Conservation (phyloP, 2,888 invertebrate genomes). For the Actias luna region DNA sequence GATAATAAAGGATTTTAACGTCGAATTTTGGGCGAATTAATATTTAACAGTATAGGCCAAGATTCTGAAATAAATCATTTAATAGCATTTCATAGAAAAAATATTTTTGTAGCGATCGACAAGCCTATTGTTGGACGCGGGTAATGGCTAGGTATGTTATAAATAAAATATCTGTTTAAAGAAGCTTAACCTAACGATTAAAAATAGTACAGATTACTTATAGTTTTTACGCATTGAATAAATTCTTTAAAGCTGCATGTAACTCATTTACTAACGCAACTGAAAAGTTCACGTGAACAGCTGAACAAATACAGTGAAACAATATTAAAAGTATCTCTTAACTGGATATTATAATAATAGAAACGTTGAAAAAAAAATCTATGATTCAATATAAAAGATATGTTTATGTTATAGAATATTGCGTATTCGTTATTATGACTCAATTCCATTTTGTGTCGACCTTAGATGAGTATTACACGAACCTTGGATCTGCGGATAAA, state of each 20-base stretch:
- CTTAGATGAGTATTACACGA: background rate
- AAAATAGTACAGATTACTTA: background rate
- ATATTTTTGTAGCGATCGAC: too few species aligned
- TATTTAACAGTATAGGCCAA: too few species aligned
- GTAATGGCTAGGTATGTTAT: too few species aligned
- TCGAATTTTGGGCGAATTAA: too few species aligned
- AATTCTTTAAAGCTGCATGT: background rate
- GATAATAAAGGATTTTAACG: too few species aligned
- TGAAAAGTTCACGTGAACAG: background rate
- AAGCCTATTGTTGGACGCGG: too few species aligned
- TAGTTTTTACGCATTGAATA: background rate
- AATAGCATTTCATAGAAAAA: too few species aligned
- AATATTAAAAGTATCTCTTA: background rate
- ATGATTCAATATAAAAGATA: conserved; percentile 5
- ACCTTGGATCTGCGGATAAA: conserved; percentile 2
- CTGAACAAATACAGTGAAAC: background rate
- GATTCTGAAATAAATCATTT: too few species aligned
- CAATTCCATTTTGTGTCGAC: background rate
- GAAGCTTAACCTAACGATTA: too few species aligned
- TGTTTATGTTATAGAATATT: conserved; percentile 5
- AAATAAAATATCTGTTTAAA: too few species aligned
- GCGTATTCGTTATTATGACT: background rate
- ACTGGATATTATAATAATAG: background rate
- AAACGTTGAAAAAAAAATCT: background rate
- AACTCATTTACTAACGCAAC: background rate